Base-by-base conservation (phyloP, 2,113 vertebrate genomes). In the Eidolon helvum region DNA sequence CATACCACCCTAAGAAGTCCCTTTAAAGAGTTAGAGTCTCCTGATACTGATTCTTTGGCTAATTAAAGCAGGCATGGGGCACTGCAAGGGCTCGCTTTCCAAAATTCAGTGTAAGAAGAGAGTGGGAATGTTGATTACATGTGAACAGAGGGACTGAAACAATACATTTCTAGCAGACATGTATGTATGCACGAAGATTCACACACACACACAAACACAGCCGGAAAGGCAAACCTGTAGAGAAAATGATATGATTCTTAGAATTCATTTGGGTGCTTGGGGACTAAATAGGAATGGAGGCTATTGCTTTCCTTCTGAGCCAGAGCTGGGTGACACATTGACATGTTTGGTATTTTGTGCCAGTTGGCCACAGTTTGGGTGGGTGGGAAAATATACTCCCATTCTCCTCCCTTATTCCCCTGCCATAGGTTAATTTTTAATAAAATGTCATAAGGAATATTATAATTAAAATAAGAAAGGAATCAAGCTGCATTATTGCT, bases 401-500 rank as follows among this genome's bases (percentile, higher is more conserved):
- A 30, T 71, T 92, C 24, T 69, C 14, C 45, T 90, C 59, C 45
- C 72, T 80, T 85, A 91, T 68, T 96, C 77, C 45, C 53, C 26
- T 91, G 75, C 45, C 68, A n/a, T 57, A 45, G 55, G 19, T 72
- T 88, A 91, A 82, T 68, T 94, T 96, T 95, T 85, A 86, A 86
- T 78, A 94, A 18, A 91, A 38, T 85, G 28, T 28, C 69, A 61
- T 40, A 79, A 96, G 35, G 55, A 71, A 94, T 61, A 65, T 75
- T 88, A 38, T 83, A 59, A 79, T 50, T 92, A 88, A 97, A 88
- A 57, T 90, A 83, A 95, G 86, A 91, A 86, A 77, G 33, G 30
- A 93, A 90, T 43, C 35, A 74, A 40, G n/a, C 55, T 65, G 22
- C 3, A 18, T 74, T 59, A 65, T 66, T 80, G 21, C 66, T 77